Evolutionary conservation across 1,140 invertebrate species (phyloP).

Genomic region (Drosophila melanica): DNA sequence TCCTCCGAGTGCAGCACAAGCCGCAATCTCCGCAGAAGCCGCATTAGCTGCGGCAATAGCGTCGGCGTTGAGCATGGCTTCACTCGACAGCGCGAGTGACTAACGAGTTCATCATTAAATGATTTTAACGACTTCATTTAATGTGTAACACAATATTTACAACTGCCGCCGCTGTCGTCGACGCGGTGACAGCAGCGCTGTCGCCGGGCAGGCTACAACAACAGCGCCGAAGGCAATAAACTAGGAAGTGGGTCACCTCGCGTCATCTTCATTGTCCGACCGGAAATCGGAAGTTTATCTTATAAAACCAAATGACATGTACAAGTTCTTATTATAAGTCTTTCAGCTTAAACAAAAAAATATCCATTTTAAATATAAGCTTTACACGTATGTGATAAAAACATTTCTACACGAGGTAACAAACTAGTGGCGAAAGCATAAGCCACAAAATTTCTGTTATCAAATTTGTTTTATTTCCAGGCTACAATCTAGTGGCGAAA

Average conservation of each 20-base stretch:
- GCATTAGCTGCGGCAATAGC: conserved; percentile 8
- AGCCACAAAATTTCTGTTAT: no score
- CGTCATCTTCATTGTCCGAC: neutral
- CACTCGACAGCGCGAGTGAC: conserved; percentile 71
- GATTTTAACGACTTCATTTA: conserved; percentile 81
- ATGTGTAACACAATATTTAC: conserved; percentile 79
- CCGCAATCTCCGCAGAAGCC: conserved; percentile 3
- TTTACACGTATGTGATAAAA: no score
- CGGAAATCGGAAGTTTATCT: conserved; percentile 1
- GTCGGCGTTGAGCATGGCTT: conserved; percentile 38
- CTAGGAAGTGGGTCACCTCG: conserved; percentile 7
- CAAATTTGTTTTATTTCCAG: no score
- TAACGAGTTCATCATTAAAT: conserved; percentile 81
- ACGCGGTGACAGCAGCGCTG: conserved; percentile 9
- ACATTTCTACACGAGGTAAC: no score
- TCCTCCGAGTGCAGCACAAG: neutral
- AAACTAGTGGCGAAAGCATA: no score
- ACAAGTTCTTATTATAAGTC: no score
- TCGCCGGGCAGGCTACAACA: conserved; percentile 1
- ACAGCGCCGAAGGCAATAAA: conserved; percentile 1
- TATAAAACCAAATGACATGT: no score
- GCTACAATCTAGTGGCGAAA: no score
- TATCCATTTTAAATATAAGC: no score
- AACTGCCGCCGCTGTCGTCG: conserved; percentile 27
- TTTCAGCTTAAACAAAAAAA: no score